Evolutionary conservation across 2,888 invertebrate species (phyloP).

Genomic region (Thymelicus sylvestris): DNA sequence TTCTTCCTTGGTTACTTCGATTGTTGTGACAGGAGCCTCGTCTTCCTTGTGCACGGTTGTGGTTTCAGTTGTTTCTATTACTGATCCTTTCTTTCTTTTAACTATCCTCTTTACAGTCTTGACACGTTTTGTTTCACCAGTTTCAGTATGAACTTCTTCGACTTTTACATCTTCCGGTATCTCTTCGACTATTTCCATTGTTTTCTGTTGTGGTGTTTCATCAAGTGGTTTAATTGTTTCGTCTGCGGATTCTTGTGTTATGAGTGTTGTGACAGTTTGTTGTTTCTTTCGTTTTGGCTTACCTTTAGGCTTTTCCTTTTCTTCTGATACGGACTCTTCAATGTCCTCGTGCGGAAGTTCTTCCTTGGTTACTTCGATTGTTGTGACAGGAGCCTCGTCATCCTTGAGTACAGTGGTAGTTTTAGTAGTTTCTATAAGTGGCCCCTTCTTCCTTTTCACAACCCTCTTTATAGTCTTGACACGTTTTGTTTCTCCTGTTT

Average conservation of each 20-base stretch:
- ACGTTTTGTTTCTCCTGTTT: too few relatives aligned
- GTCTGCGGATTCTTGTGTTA: background rate
- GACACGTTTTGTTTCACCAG: slow-evolving; percentile 48
- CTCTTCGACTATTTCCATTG: slow-evolving; percentile 40
- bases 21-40: slow-evolving; percentile 13
- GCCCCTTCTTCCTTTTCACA: too few relatives aligned
- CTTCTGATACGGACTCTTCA: slow-evolving; percentile 33
- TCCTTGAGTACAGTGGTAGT: too few relatives aligned
- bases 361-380: slow-evolving; percentile 48
- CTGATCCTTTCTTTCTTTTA: slow-evolving; percentile 47
- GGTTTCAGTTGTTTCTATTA: slow-evolving; percentile 47
- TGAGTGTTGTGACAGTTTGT: background rate
- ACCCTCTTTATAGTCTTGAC: too few relatives aligned
- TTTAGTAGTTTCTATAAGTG: too few relatives aligned
- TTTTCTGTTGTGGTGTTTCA: background rate
- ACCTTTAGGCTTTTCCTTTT: slow-evolving; percentile 3
- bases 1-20: slow-evolving; percentile 31
- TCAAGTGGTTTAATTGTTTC: background rate
- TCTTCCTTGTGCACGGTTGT: slow-evolving; percentile 36
- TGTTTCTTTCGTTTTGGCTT: background rate
- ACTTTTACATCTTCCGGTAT: slow-evolving; percentile 4
- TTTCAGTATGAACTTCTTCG: slow-evolving; percentile 44
- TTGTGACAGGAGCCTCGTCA: too few relatives aligned
- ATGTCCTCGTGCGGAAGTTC: background rate
- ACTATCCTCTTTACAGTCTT: slow-evolving; percentile 35